These are phyloP conservation scores for Galemys pyrenaicus DNA, from an alignment of 2,113 vertebrate species.

Conservation along the genomic window DNA sequence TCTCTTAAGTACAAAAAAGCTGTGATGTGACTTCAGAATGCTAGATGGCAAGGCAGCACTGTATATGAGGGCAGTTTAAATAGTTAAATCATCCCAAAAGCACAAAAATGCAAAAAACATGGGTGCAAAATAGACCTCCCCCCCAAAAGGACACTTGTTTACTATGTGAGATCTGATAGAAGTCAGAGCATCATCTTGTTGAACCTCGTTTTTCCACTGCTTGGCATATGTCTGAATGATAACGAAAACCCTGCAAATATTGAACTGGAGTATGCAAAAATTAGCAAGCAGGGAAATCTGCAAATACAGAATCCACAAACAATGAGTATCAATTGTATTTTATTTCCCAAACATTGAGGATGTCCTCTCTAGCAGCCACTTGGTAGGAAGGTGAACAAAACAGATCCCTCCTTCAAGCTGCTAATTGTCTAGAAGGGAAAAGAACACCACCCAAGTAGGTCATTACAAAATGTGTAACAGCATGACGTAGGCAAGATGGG, in stretches of 20 bases:
- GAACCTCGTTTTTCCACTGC: background rate
- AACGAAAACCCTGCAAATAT: accelerated
- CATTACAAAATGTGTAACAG: background rate
- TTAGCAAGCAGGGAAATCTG: background rate
- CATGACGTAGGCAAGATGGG: background rate
- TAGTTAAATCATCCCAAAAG: background rate
- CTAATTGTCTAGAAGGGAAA: background rate
- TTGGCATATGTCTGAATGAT: background rate
- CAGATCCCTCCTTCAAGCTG: background rate
- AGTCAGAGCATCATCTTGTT: background rate
- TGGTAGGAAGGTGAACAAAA: background rate
- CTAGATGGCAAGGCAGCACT: background rate
- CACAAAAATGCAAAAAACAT: background rate
- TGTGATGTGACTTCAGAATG: background rate
- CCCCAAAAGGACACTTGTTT: background rate
- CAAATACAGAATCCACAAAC: background rate
- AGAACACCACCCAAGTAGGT: background rate
- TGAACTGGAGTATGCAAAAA: background rate
- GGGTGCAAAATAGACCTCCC: background rate
- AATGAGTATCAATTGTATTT: background rate
- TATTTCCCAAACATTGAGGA: background rate
- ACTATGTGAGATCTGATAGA: background rate
- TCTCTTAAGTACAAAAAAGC: background rate
- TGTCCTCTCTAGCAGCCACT: background rate
- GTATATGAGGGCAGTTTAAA: background rate